Percentiles rank a stretch among this genome's conserved stretches.
These are phyloP conservation scores for Ochropacha duplaris DNA, from an alignment of 2,888 invertebrate genomes.

Conservation along the genomic window DNA sequence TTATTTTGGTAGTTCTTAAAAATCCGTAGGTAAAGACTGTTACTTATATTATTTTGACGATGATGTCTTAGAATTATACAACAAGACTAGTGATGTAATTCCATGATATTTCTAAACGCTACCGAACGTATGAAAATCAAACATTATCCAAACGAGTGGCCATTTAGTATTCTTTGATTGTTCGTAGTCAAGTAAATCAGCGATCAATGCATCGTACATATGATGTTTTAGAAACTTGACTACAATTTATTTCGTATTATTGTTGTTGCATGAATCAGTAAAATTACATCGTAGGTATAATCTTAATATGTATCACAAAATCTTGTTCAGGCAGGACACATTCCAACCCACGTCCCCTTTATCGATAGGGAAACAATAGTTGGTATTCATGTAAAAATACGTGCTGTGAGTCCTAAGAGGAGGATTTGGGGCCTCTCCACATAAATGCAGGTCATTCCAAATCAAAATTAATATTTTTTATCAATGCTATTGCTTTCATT, in stretches of 20 bases:
- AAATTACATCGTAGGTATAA: conserved; percentile 8
- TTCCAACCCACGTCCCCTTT: neutral
- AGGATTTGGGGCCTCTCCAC: neutral
- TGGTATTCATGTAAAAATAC: neutral
- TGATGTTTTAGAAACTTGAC: neutral
- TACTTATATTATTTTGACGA: too few species aligned
- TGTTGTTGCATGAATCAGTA: neutral
- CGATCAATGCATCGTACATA: too few species aligned
- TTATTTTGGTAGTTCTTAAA: neutral
- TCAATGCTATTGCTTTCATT: neutral
- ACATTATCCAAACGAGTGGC: too few species aligned
- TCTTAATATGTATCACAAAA: neutral
- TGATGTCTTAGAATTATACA: too few species aligned
- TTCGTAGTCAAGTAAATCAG: too few species aligned
- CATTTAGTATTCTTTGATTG: too few species aligned
- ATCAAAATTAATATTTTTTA: neutral
- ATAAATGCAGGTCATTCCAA: neutral
- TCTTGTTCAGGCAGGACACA: neutral
- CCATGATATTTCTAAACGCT: too few species aligned
- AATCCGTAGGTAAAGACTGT: neutral
- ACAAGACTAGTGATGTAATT: too few species aligned
- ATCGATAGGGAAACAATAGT: neutral
- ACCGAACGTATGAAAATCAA: too few species aligned
- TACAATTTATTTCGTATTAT: neutral
- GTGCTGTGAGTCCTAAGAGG: neutral